Evolutionary conservation across 2,888 invertebrate species (phyloP).

Genomic region (Polyommatus icarus): DNA sequence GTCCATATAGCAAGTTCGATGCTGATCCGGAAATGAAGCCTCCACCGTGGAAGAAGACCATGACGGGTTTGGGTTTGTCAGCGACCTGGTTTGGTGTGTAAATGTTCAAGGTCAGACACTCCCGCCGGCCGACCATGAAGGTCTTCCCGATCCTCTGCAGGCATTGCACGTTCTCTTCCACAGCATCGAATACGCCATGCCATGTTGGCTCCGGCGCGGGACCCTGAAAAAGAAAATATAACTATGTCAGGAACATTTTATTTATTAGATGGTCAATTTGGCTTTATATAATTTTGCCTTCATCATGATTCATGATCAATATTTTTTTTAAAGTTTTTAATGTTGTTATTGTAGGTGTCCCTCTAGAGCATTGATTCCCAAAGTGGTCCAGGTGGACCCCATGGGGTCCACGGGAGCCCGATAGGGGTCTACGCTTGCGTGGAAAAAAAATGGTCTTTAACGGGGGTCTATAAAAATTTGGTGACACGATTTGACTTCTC

Average conservation of each 20-base stretch:
- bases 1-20: conserved; percentile 55
- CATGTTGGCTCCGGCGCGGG: conserved; percentile 63
- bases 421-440: too few relatives aligned
- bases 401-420: too few relatives aligned
- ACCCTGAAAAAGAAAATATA: conserved; percentile 50
- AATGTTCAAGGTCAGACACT: conserved; percentile 63
- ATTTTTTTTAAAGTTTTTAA: too few relatives aligned
- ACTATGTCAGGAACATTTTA: background rate
- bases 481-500: too few relatives aligned
- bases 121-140: conserved; percentile 49
- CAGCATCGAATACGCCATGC: conserved; percentile 59
- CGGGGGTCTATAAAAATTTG: too few relatives aligned
- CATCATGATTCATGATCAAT: too few relatives aligned
- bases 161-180: conserved; percentile 59
- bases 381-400: too few relatives aligned
- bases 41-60: conserved; percentile 70
- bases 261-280: background rate
- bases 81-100: conserved; percentile 53
- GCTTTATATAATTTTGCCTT: background rate
- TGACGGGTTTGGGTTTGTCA: conserved; percentile 55
- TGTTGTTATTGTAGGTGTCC: too few relatives aligned
- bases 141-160: conserved; percentile 49
- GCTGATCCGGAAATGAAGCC: conserved; percentile 62
- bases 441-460: too few relatives aligned
- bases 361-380: too few relatives aligned